Base-by-base conservation (phyloP, 2,888 invertebrate genomes). In the Aspidiotus destructor region DNA sequence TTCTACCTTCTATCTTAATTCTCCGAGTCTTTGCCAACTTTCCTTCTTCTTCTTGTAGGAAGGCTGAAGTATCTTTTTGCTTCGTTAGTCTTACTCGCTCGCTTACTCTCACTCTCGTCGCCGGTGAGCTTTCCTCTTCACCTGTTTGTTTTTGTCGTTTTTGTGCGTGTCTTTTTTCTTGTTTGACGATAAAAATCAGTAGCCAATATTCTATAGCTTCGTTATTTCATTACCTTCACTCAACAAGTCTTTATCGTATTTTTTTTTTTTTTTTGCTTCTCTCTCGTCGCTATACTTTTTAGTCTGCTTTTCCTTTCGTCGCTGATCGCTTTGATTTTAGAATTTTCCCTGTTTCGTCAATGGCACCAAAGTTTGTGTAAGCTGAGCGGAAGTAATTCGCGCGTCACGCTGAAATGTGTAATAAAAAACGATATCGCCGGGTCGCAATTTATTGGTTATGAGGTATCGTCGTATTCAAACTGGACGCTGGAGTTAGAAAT, bases 191-290 rank as follows among this genome's bases (percentile, higher is more conserved):
- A 67, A 60, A 58, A 67, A 67, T 67, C 67, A 44, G 67, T 67
- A 67, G 60, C 67, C 67, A 67, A 67, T 67, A 67, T 60, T 67
- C 67, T 57, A 28, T 28, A 60, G 67, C 60, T 67, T 67, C 67
- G 67, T 67, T 67, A 67, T 67, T 60, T 67, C 67, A 67, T 67
- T 67, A 67, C 60, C 28, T 58, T 41, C 60, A 67, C 67, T 67
- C 67, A 67, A 67, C 67, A 67, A 67, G 67, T 67, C 58, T 67
- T 67, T 67, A 67, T 67, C 58, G 58, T 67, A 67, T 67, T 67
- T 67, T 48, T 58, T 58, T 60, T 57, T 41, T 63, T 55, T 55
- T 41, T 53, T 54, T 53, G n/a, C 62, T 28, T 28, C 28, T 5
- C 28, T 28, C 28, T 28, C 28, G 5, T 28, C 28, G 28, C 28